Evolutionary conservation across 2,797 vertebrate genomes (phyloP).

Genomic region (Smutsia temminckii): DNA sequence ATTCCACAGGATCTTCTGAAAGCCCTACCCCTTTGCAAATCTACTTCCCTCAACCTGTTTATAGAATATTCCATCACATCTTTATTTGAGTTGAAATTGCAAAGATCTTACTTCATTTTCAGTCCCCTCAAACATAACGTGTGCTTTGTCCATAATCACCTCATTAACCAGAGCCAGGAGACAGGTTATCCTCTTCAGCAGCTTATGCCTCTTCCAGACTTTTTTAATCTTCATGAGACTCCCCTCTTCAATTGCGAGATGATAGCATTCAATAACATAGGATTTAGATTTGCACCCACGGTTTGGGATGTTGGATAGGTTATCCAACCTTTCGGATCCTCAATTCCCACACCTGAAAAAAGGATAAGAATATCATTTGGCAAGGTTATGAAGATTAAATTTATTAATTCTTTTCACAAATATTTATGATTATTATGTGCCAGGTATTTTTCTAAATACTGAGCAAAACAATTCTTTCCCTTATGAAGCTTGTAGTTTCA

Average conservation of each 20-base stretch:
- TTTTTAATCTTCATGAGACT: background rate
- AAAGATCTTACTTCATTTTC: background rate
- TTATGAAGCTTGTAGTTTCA: background rate
- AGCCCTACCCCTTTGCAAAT: background rate
- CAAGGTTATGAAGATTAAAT: background rate
- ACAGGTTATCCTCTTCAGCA: background rate
- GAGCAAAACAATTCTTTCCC: background rate
- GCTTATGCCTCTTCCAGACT: background rate
- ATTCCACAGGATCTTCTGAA: background rate
- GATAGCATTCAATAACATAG: background rate
- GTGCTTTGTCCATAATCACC: background rate
- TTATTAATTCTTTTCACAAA: background rate
- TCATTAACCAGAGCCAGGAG: background rate
- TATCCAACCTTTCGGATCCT: background rate
- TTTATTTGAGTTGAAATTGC: background rate
- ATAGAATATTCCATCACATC: background rate
- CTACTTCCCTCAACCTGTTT: background rate
- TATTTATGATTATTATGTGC: background rate
- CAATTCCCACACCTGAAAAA: background rate
- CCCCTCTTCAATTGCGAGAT: background rate
- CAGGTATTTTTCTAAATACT: background rate
- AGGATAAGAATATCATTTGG: background rate
- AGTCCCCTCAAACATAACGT: background rate
- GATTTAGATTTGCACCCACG: background rate
- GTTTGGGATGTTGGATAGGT: background rate